Evolutionary conservation across 2,888 invertebrate species (phyloP).

Genomic region (Taphrorychus bicolor): DNA sequence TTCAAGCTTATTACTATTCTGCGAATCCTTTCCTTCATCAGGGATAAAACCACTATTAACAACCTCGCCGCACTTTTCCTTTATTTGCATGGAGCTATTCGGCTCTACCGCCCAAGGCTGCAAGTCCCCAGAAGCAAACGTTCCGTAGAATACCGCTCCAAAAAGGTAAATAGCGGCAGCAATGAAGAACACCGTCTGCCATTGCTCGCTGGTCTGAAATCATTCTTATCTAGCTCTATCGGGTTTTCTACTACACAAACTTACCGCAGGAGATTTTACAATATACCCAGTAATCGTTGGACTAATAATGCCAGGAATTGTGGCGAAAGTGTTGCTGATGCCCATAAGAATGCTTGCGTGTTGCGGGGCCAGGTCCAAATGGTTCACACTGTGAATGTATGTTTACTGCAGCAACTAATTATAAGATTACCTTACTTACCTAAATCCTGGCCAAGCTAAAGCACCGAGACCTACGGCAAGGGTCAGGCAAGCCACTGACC

Average conservation of each 20-base stretch:
- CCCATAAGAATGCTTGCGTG: constrained; percentile 94
- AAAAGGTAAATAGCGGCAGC: constrained; percentile 81
- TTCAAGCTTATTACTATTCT: not conserved
- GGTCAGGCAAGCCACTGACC: constrained; percentile 41
- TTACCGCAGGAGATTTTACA: constrained; percentile 46
- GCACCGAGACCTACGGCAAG: constrained; percentile 42
- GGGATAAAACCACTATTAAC: not conserved
- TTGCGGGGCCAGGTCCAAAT: constrained; percentile 90
- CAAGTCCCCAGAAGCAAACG: constrained; percentile 80
- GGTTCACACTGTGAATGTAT: constrained; percentile 70
- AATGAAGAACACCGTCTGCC: constrained; percentile 87
- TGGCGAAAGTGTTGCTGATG: constrained; percentile 88
- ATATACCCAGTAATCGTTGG: constrained; percentile 65
- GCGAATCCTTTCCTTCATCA: not conserved
- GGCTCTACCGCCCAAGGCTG: constrained; percentile 68
- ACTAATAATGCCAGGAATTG: constrained; percentile 90
- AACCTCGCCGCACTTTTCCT: not conserved
- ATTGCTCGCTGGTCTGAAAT: constrained; percentile 73
- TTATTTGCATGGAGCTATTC: not conserved
- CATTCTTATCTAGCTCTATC: not conserved
- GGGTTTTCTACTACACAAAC: constrained; percentile 3
- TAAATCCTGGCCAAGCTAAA: constrained; percentile 42
- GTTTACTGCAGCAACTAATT: not conserved
- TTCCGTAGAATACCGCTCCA: constrained; percentile 82
- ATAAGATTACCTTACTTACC: constrained; percentile 29